Conservation (phyloP, 1,140 invertebrate genomes). For the Drosophila bocqueti region DNA sequence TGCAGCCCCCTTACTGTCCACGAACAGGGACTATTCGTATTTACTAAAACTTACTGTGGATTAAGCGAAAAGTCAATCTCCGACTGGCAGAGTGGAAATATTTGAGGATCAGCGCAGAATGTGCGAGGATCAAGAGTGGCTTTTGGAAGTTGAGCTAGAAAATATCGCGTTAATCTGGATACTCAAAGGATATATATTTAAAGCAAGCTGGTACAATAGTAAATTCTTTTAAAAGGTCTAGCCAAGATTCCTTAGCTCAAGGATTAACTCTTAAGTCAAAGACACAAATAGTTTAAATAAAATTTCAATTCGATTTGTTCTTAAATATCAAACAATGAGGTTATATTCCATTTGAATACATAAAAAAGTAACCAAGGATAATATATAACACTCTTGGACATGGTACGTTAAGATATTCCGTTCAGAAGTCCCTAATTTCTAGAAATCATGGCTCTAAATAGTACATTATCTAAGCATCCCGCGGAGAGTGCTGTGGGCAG, state of each 20-base stretch:
- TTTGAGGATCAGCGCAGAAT: conserved; percentile 40
- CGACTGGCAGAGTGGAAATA: conserved; percentile 39
- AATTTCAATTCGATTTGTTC: background rate
- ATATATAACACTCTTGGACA: conserved; percentile 1
- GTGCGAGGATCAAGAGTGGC: conserved; percentile 16
- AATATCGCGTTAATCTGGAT: background rate
- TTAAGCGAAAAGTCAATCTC: conserved; percentile 69
- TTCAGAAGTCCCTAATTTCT: conserved; percentile 27
- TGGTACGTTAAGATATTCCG: conserved; percentile 20
- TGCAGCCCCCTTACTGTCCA: conserved; percentile 27
- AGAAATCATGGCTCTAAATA: conserved; percentile 43
- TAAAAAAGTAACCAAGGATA: background rate
- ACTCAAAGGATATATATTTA: background rate
- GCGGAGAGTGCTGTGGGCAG: conserved; percentile 22
- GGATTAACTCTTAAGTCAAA: background rate
- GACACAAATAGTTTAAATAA: no score
- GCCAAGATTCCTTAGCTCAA: background rate
- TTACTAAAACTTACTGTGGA: conserved; percentile 69
- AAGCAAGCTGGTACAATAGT: background rate
- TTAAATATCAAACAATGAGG: background rate
- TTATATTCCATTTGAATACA: background rate
- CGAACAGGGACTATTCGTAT: conserved; percentile 37
- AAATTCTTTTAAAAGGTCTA: background rate
- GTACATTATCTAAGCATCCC: conserved; percentile 54
- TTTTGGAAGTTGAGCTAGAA: background rate